Percentiles rank a stretch among this genome's conserved stretches.
Evolutionary conservation across 2,113 vertebrate species (phyloP).

Genomic region (Gracilinanus agilis): DNA sequence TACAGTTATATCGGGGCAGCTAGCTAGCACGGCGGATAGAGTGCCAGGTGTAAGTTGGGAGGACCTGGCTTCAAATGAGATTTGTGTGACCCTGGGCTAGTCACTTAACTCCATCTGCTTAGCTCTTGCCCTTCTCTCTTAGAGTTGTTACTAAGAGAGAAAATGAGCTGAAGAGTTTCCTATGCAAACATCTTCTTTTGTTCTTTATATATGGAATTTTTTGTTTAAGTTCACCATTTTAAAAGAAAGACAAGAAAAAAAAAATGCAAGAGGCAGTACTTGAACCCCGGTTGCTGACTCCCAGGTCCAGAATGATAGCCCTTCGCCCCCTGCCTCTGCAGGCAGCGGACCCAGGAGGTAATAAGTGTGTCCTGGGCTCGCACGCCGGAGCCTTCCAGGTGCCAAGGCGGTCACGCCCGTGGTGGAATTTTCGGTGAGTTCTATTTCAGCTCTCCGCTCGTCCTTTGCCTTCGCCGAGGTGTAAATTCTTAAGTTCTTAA

Average conservation of each 20-base stretch:
- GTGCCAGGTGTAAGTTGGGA: no score
- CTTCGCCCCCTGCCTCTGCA: not conserved
- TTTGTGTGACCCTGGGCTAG: no score
- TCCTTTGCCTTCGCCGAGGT: not conserved
- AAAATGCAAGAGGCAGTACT: not conserved
- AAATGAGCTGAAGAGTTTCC: no score
- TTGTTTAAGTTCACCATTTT: not conserved
- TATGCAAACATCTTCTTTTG: not conserved
- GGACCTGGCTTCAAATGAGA: no score
- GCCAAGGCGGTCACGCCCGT: not conserved
- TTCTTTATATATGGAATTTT: not conserved
- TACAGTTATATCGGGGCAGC: not conserved
- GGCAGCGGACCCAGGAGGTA: not conserved
- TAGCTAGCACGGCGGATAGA: no score
- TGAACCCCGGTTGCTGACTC: not conserved
- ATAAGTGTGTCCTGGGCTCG: no score
- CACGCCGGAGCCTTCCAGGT: not conserved
- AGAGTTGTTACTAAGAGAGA: no score
- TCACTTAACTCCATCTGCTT: no score
- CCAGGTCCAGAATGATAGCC: not conserved
- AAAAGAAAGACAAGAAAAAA: not conserved
- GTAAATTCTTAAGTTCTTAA: not conserved
- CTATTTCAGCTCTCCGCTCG: not conserved
- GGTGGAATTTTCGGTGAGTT: not conserved
- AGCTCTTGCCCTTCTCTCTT: no score